Base-by-base conservation (phyloP, 2,888 invertebrate genomes). In the Protodeltote pygarga region DNA sequence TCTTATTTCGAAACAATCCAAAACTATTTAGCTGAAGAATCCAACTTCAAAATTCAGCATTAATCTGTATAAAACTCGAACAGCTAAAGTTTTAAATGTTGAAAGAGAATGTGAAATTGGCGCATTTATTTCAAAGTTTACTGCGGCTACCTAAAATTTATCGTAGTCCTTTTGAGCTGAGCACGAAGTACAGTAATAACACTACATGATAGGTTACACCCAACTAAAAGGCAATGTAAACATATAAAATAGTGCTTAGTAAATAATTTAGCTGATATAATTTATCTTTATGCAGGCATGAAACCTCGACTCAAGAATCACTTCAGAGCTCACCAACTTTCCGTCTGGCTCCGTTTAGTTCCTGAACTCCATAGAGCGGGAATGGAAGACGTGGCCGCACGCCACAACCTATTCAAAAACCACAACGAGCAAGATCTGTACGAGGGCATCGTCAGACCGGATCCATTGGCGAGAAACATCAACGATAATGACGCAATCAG, bases 271-370 rank as follows among this genome's bases (percentile, higher is more conserved):
- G 0, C n/a, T 3, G 34, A 24, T 46, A 14, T 13, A 13, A 10
- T 20, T n/a, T 41, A 72, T 79, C 58, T 85, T 71, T 70, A 83
- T 87, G 1, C 93, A 98, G 98, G 97, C 65, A 95, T 96, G 94
- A 97, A 98, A 79, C 97, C 98, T 0, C 95, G 96, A 52, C 94
- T 97, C 88, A 97, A 97, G 81, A 97, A 98, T 82, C 98, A 98
- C 90, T 98, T 97, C 89, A 94, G 98, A 33, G 98, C 98, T 1
- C 98, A 98, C 86, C 98, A 98, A 80, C 93, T 98, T 34, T 98
- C 98, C 31, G 97, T 98, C 28, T 99, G 99, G 99, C 89, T 98
- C 5, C 95, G 98, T 3, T 93, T 98, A 4, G 96, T 99, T 31
- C 98, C 98, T 0, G 98, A 98, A 82, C 93, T 97, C 0, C 97